Evolutionary conservation across 2,888 invertebrate species (phyloP), one percentile per base, ranked within the genome.

Genomic region (Pollenia amentaria): DNA sequence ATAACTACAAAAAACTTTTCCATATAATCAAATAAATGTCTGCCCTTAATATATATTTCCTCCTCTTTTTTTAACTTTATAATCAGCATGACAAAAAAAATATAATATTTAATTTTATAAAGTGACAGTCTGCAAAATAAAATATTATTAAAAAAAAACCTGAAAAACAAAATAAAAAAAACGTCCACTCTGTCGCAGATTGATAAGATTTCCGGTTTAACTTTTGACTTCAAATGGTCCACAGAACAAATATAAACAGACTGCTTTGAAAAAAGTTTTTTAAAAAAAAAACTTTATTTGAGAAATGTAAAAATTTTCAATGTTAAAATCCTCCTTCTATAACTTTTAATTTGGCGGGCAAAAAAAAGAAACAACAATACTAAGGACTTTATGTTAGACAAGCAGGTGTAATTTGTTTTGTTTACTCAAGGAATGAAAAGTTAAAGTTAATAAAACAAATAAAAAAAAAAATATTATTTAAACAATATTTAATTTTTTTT

Each of bases 341-440:
- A 72, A 84, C 64, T 84, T 84, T 78, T 84, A 46, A 84, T 79
- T 79, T 75, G 29, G 72, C 60, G 60, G 44, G 11, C 42, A 55
- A 78, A 84, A 64, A 84, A 29, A 29, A 29, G 6, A 29, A 29
- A 29, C 4, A 29, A 29, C 29, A 29, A 79, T 40, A 73, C 69
- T 16, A 79, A 84, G 84, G 84, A 84, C 67, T 75, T 60, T 16
- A 60, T 84, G 78, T 79, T 84, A 57, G 79, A 78, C 78, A 84
- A 84, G 84, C 84, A 84, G 84, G 84, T 84, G 84, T 84, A 79
- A 84, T 84, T 84, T 84, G 78, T 84, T 84, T 84, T 84, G 73
- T 84, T 84, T 67, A 69, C 38, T 78, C 38, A 73, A 73, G 78
- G 53, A 84, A 78, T 46, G 57, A 77, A 78, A 84, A 73, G 78